These are phyloP conservation scores for Cinara cedri DNA, from an alignment of 2,888 invertebrate species.

Conservation along the genomic window DNA sequence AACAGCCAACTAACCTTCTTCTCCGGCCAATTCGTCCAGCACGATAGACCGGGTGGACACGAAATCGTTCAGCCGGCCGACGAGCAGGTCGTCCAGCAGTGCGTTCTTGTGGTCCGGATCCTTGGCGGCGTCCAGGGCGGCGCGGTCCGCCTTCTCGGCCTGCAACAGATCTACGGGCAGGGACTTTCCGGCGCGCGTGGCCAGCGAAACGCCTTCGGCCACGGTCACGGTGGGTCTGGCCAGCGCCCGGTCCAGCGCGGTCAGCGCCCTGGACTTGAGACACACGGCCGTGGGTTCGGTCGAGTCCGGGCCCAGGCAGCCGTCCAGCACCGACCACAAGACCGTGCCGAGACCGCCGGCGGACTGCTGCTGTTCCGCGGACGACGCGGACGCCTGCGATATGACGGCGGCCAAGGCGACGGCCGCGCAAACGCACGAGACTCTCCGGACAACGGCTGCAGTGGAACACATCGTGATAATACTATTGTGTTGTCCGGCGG, in stretches of 20 bases:
- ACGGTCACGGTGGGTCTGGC: conserved; percentile 5
- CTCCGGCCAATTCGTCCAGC: conserved; percentile 19
- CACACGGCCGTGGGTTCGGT: conserved; percentile 14
- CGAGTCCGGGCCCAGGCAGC: conserved; percentile 32
- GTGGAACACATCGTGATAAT: no score
- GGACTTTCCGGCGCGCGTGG: conserved; percentile 47
- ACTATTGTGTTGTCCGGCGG: background rate
- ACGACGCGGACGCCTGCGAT: background rate
- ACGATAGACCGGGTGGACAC: conserved; percentile 47
- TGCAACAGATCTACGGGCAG: conserved; percentile 34
- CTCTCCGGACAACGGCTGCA: background rate
- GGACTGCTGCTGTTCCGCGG: background rate
- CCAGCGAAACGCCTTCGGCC: conserved; percentile 26
- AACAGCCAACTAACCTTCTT: conserved; percentile 44
- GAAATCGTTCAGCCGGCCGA: conserved; percentile 22
- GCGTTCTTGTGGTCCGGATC: conserved; percentile 26
- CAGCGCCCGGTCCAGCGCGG: conserved; percentile 29
- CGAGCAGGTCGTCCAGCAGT: conserved; percentile 42
- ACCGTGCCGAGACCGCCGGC: conserved; percentile 2
- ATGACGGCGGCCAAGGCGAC: background rate
- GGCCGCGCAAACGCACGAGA: background rate
- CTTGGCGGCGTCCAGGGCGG: conserved; percentile 51
- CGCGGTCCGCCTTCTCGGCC: conserved; percentile 49
- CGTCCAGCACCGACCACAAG: conserved; percentile 46
- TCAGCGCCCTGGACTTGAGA: conserved; percentile 52